Evolutionary conservation across 2,888 invertebrate species (phyloP).

Genomic region (Leptura quadrifasciata): DNA sequence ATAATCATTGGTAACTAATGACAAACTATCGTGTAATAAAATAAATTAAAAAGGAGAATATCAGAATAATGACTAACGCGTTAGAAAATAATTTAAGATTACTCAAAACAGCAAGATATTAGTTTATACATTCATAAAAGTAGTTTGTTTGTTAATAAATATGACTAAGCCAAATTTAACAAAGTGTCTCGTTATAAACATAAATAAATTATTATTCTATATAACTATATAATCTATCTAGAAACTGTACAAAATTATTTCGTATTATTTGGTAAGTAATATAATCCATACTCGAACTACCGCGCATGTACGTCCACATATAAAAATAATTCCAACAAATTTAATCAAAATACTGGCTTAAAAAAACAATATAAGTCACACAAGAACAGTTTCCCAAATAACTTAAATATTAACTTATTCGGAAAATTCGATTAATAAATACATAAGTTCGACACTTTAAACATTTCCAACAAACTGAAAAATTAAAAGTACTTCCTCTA

Average conservation of each 20-base stretch:
- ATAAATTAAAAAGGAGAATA: slow-evolving; percentile 57
- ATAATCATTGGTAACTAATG: slow-evolving; percentile 62
- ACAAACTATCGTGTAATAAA: slow-evolving; percentile 49
- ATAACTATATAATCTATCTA: slow-evolving; percentile 38
- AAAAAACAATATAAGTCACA: slow-evolving; percentile 49
- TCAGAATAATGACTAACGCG: slow-evolving; percentile 55
- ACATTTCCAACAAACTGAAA: slow-evolving; percentile 53
- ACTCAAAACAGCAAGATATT: slow-evolving; percentile 42
- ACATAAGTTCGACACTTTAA: slow-evolving; percentile 33
- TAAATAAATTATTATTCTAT: slow-evolving; percentile 42
- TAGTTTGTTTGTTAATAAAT: slow-evolving; percentile 51
- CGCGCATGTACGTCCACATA: slow-evolving; percentile 25
- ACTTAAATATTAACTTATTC: slow-evolving; percentile 61
- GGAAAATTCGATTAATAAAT: slow-evolving; percentile 50
- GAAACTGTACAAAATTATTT: slow-evolving; percentile 49
- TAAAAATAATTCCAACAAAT: slow-evolving; percentile 40
- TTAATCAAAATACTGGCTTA: slow-evolving; percentile 54
- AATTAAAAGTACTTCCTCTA: slow-evolving; percentile 31
- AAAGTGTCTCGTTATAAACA: slow-evolving; percentile 36
- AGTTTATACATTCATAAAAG: slow-evolving; percentile 38
- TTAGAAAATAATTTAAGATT: slow-evolving; percentile 49
- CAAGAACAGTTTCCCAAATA: slow-evolving; percentile 54
- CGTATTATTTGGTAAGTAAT: slow-evolving; percentile 55
- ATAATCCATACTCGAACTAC: slow-evolving; percentile 32
- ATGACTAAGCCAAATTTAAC: slow-evolving; percentile 47